These are phyloP conservation scores for Petrophora chlorosata DNA, from an alignment of 2,888 invertebrate species.

Conservation along the genomic window DNA sequence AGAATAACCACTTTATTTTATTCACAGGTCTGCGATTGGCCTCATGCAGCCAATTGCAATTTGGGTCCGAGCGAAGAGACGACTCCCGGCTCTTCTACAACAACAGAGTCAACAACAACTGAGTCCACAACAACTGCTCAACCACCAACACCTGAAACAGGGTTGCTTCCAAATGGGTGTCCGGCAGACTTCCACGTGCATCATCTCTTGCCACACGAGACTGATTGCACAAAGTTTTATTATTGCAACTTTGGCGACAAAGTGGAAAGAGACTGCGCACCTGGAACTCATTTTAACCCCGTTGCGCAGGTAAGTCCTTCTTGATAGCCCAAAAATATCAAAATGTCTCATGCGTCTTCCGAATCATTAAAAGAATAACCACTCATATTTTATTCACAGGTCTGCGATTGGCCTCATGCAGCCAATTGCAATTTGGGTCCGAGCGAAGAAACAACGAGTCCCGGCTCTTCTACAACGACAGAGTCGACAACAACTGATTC, in stretches of 20 bases:
- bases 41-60: constrained; percentile 14
- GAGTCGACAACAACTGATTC: background rate
- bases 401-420: constrained; percentile 20
- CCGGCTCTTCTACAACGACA: background rate
- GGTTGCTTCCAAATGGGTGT: constrained; percentile 49
- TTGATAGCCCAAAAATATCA: no score
- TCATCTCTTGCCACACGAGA: constrained; percentile 52
- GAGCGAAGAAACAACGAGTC: no score
- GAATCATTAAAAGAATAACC: background rate
- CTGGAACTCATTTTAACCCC: constrained; percentile 51
- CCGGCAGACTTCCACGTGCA: constrained; percentile 43
- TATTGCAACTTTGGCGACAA: constrained; percentile 53
- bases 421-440: no score
- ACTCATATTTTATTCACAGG: constrained; percentile 20
- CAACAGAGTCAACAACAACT: background rate
- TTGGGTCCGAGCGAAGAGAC: no score
- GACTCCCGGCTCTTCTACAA: no score
- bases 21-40: constrained; percentile 25
- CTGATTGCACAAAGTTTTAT: constrained; percentile 47
- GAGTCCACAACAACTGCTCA: constrained; percentile 2
- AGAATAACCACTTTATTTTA: constrained; percentile 4
- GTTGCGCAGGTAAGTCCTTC: constrained; percentile 46
- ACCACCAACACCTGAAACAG: constrained; percentile 3
- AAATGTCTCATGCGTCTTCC: background rate
- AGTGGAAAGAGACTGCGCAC: constrained; percentile 44